phyloP scores from a whole-genome alignment of 2,888 invertebrate species.

The Xanthostigma xanthostigma region DNA sequence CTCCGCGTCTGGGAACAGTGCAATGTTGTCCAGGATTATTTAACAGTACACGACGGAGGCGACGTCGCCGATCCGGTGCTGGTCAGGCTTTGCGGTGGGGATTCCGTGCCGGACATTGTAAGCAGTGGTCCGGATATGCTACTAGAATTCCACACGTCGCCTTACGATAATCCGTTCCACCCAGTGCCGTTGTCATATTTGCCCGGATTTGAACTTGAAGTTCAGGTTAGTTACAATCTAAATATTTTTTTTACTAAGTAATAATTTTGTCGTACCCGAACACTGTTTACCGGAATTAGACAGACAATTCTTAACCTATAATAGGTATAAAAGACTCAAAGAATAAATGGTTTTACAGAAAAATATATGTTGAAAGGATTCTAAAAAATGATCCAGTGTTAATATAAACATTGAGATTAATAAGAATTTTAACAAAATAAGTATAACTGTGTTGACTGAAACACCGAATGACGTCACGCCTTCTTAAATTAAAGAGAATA shows the following conservation, averaged over 20 bases:
- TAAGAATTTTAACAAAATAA: too few relatives aligned
- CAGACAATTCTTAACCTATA: too few relatives aligned
- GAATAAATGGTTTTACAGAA: too few relatives aligned
- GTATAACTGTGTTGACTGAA: too few relatives aligned
- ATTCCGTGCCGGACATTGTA: conserved; percentile 64
- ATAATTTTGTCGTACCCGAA: too few relatives aligned
- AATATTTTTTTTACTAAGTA: neutral
- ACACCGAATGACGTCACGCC: too few relatives aligned
- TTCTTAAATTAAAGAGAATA: too few relatives aligned
- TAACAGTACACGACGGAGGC: conserved; percentile 68
- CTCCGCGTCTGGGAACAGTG: conserved; percentile 72
- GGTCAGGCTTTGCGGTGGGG: conserved; percentile 67
- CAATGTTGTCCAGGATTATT: conserved; percentile 65
- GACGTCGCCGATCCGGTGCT: conserved; percentile 54
- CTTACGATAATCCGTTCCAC: conserved; percentile 69
- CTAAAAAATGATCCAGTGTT: too few relatives aligned
- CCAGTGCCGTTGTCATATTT: conserved; percentile 62
- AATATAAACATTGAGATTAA: too few relatives aligned
- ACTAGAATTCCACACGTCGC: conserved; percentile 66
- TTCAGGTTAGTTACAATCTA: conserved; percentile 42
- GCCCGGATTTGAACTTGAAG: conserved; percentile 69
- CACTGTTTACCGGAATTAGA: too few relatives aligned
- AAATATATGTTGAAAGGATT: too few relatives aligned
- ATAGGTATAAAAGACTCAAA: too few relatives aligned
- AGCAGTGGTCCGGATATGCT: conserved; percentile 64